Evolutionary conservation across 2,113 vertebrate species (phyloP).

Genomic region (Galeopterus variegatus): DNA sequence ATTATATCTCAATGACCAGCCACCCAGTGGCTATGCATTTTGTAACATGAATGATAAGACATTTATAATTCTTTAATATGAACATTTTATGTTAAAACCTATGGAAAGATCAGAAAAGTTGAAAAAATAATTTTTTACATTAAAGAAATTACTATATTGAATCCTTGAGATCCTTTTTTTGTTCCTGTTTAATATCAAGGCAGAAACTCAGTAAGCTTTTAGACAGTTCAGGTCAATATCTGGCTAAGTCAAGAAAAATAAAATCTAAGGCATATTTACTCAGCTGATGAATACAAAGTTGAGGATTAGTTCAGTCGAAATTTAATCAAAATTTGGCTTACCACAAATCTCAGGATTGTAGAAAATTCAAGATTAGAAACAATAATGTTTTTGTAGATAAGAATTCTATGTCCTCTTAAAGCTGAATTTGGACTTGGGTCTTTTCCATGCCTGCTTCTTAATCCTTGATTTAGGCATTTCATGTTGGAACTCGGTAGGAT

Average conservation of each 20-base stretch:
- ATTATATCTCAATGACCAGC: background rate
- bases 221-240: background rate
- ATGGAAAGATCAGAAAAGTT: background rate
- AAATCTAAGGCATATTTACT: conserved; percentile 57
- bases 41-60: background rate
- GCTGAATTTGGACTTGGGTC: background rate
- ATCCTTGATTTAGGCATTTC: background rate
- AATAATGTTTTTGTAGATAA: background rate
- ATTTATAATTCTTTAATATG: background rate
- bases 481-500: background rate
- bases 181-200: background rate
- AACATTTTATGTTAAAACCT: background rate
- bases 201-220: conserved; percentile 29
- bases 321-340: conserved; percentile 68
- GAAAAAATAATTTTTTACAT: background rate
- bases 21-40: background rate
- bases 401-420: background rate
- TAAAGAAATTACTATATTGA: background rate
- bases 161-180: background rate
- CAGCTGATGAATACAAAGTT: conserved; percentile 34
- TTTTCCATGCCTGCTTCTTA: background rate
- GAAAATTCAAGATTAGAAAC: conserved; percentile 31
- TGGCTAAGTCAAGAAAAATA: conserved; percentile 15
- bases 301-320: conserved; percentile 59
- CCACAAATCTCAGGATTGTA: conserved; percentile 17